phyloP scores from a whole-genome alignment of 2,888 invertebrate species.

The Drosophila ustulata region DNA sequence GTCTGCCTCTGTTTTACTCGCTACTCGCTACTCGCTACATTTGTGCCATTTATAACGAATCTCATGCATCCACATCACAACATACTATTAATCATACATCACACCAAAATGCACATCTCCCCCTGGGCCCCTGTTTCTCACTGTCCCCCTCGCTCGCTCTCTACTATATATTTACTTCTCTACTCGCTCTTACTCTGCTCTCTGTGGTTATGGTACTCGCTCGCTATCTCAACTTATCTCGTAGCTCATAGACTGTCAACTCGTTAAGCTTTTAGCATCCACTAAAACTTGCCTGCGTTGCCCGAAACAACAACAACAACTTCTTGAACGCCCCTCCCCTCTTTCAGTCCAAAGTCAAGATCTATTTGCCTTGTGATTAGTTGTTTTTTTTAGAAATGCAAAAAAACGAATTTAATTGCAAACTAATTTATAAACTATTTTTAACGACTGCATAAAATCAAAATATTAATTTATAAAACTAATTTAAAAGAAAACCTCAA shows the following conservation, averaged over 20 bases:
- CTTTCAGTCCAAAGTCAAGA: conserved; percentile 47
- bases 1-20: conserved; percentile 26
- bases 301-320: conserved; percentile 36
- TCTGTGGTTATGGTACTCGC: conserved; percentile 53
- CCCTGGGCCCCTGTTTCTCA: conserved; percentile 25
- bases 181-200: conserved; percentile 17
- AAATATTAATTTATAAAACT: conserved; percentile 49
- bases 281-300: conserved; percentile 71
- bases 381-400: conserved; percentile 47
- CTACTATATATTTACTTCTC: conserved; percentile 17
- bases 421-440: conserved; percentile 61
- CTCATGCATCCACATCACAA: conserved; percentile 39
- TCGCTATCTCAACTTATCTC: conserved; percentile 37
- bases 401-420: conserved; percentile 66
- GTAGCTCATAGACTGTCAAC: conserved; percentile 64
- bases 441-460: conserved; percentile 50
- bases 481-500: conserved; percentile 31
- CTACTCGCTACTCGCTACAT: conserved; percentile 40
- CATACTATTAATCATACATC: conserved; percentile 15
- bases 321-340: conserved; percentile 42
- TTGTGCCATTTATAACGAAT: conserved; percentile 56
- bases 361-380: conserved; percentile 84
- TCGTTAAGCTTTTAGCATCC: conserved; percentile 59
- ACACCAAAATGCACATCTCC: conserved; percentile 12
- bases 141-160: conserved; percentile 16